Base-by-base conservation (phyloP, 2,113 vertebrate genomes). In the Mixornis gularis region DNA sequence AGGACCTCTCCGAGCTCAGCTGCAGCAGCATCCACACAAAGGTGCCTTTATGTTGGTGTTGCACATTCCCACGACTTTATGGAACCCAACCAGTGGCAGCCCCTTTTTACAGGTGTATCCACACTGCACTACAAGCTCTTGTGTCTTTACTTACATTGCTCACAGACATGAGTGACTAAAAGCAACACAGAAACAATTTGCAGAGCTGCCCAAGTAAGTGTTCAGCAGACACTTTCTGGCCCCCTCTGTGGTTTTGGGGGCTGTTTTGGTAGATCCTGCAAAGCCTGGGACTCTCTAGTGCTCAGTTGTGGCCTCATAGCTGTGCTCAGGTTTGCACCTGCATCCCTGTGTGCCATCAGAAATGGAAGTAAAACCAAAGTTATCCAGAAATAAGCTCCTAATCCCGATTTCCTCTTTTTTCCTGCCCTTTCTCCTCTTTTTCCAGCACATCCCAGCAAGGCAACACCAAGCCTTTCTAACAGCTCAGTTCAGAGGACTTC, bases 81-180 rank as follows among this genome's bases (percentile, higher is more conserved):
- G 76, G 79, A 68, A 79, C 20, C 43, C 60, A 44, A 32, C 6
- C n/a, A 24, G 46, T 1, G 25, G 40, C 46, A 85, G 34, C 12
- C 36, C 65, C 66, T 76, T 87, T 85, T 48, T 34, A 55, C 44
- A 71, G 58, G 40, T 34, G 10, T 4, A 74, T 46, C 46, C 70
- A 34, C 5, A 2, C 74, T 53, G 79, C 29, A 8, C 27, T 36
- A 4, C 60, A 53, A 26, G 34, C 38, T 63, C 4, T 0, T 20
- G 7, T 48, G 51, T 65, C 63, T 78, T 51, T 40, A 11, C 17
- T 21, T 11, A 48, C 32, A 9, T 5, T 1, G 7, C 41, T 66
- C 34, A 17, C 0, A 0, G 71, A 8, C 41, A 52, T 0, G 0
- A 58, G 44, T 18, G n/a, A 70, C 43, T 25, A 44, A 78, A 80